phyloP scores from a whole-genome alignment of 2,888 invertebrate genomes.

The Carterocephalus palaemon region DNA sequence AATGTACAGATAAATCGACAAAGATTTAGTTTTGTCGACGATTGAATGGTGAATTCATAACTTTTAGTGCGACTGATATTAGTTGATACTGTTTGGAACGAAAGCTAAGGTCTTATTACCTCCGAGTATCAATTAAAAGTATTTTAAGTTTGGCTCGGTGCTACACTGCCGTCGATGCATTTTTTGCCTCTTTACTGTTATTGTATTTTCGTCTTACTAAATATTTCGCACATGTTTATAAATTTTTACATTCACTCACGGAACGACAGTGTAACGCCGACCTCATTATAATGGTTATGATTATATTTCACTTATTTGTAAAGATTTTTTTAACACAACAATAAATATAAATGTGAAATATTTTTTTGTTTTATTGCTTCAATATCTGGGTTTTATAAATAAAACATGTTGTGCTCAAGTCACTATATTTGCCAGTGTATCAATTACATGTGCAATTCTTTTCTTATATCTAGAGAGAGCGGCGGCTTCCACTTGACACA shows the following conservation, averaged over 20 bases:
- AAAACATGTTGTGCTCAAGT: constrained; percentile 28
- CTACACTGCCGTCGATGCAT: constrained; percentile 43
- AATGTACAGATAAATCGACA: constrained; percentile 43
- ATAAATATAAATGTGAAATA: constrained; percentile 78
- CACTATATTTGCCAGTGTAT: constrained; percentile 49
- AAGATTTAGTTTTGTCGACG: constrained; percentile 35
- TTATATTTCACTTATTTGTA: constrained; percentile 77
- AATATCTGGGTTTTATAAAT: constrained; percentile 2
- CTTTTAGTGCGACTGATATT: constrained; percentile 66
- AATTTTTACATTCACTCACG: constrained; percentile 18
- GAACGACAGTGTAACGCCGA: constrained; percentile 53
- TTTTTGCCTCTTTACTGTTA: constrained; percentile 28
- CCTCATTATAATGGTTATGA: constrained; percentile 63
- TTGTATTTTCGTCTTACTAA: constrained; percentile 27
- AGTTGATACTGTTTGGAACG: constrained; percentile 70
- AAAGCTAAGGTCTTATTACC: constrained; percentile 75
- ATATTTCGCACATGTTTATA: constrained; percentile 23
- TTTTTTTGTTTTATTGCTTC: constrained; percentile 48
- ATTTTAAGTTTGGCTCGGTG: constrained; percentile 63
- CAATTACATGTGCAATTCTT: constrained; percentile 48
- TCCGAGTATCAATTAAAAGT: constrained; percentile 77
- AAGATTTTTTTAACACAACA: constrained; percentile 78
- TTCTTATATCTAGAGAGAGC: constrained; percentile 40
- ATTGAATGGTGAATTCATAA: constrained; percentile 47
- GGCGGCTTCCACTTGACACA: constrained; percentile 48